phyloP scores from a whole-genome alignment of 1,140 invertebrate species.

The Idris sp. region DNA sequence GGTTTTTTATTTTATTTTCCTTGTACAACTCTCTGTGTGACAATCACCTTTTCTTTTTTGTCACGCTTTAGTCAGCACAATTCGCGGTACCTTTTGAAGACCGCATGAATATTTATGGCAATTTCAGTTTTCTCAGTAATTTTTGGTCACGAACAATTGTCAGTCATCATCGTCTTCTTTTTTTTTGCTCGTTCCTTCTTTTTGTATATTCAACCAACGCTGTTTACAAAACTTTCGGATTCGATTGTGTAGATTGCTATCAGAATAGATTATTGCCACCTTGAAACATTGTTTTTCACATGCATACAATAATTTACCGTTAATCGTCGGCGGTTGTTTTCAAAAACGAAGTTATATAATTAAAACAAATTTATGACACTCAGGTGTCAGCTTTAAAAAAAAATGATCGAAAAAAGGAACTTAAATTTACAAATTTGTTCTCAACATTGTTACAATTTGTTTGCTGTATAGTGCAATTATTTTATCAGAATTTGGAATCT shows the following conservation, averaged over 20 bases:
- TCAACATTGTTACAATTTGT: no score
- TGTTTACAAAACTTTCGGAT: conserved; percentile 21
- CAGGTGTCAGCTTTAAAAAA: no score
- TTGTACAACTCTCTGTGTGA: no score
- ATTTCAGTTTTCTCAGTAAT: conserved; percentile 41
- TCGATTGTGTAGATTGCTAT: conserved; percentile 20
- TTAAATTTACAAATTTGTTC: no score
- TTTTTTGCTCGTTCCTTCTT: no score
- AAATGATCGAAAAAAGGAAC: no score
- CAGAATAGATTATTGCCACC: conserved; percentile 9
- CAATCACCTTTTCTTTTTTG: conserved; percentile 12
- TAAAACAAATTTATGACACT: no score
- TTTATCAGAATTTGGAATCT: no score
- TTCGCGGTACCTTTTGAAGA: conserved; percentile 21
- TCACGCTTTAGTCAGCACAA: conserved; percentile 5
- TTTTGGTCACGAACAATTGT: conserved; percentile 42
- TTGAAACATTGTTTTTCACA: background rate
- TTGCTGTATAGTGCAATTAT: no score
- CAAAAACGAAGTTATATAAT: background rate
- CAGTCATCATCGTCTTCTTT: conserved; percentile 27
- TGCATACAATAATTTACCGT: no score
- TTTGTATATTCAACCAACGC: conserved; percentile 15
- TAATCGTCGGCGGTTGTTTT: background rate
- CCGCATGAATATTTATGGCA: conserved; percentile 45
- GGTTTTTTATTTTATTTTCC: no score